Percentiles rank a stretch among this genome's conserved stretches.
Conservation (phyloP, 1,140 invertebrate genomes). For the Temnothorax longispinosus region DNA sequence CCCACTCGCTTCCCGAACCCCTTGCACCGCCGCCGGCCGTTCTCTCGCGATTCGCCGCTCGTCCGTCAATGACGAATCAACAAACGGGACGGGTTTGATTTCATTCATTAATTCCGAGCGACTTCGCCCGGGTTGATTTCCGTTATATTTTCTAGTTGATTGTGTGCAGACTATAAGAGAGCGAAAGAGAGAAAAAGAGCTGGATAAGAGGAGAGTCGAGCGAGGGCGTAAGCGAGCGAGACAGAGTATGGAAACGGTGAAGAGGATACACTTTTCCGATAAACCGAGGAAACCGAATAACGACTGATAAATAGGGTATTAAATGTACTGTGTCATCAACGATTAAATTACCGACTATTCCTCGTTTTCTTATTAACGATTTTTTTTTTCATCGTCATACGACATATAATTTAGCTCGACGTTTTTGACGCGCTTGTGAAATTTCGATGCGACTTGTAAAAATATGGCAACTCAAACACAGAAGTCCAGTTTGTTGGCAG, state of each 20-base stretch:
- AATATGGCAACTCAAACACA: slow-evolving; percentile 36
- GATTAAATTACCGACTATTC: slow-evolving; percentile 12
- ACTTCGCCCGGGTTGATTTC: slow-evolving; percentile 74
- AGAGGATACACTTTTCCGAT: slow-evolving; percentile 39
- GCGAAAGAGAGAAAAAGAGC: background rate
- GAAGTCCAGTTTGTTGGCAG: slow-evolving; percentile 25
- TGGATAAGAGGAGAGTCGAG: background rate
- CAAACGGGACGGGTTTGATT: slow-evolving; percentile 80
- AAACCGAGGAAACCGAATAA: slow-evolving; percentile 58
- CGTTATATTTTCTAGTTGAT: slow-evolving; percentile 65
- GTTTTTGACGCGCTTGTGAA: background rate
- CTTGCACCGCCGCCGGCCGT: slow-evolving; percentile 50
- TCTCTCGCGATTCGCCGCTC: slow-evolving; percentile 62
- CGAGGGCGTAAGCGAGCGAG: slow-evolving; percentile 16
- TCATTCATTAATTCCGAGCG: slow-evolving; percentile 80
- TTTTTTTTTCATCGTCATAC: background rate
- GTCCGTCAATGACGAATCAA: slow-evolving; percentile 77
- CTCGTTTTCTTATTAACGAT: slow-evolving; percentile 10
- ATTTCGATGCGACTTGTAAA: slow-evolving; percentile 38
- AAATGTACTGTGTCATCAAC: slow-evolving; percentile 37
- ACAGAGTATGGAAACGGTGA: background rate
- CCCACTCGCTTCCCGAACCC: slow-evolving; percentile 57
- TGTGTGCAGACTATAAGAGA: slow-evolving; percentile 23
- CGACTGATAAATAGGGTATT: slow-evolving; percentile 44
- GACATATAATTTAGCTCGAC: slow-evolving; percentile 23